Base-by-base conservation (phyloP, 2,888 invertebrate species). In the Athetis lepigone region DNA sequence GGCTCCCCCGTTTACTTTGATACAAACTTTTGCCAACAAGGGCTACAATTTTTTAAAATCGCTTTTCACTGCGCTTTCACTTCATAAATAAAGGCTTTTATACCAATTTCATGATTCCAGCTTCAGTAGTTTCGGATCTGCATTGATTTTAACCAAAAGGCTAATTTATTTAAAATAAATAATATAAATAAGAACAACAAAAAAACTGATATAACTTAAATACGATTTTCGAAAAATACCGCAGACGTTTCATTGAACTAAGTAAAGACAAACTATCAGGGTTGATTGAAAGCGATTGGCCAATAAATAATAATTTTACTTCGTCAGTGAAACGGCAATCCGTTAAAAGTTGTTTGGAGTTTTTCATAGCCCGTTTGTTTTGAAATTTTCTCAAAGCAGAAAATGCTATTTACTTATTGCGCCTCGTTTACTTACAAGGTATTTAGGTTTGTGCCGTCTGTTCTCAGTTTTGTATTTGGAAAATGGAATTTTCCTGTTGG, bases 401-500 rank as follows among this genome's bases (percentile, higher is more conserved):
- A 88, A 89, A 88, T 85, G 89, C 87, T 92, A 93, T 93, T 93
- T 93, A 92, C 92, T 93, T 92, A 93, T 92, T 92, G 91, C 90
- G 92, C 90, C 88, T 92, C 92, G 93, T 92, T 93, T 93, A 91
- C 93, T 92, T 92, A 94, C 93, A 92, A 92, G 93, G 93, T 92
- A 93, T 93, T 93, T 93, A 92, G 91, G 91, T 89, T 85, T 87
- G 88, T 88, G 89, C 89, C 90, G 90, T 89, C 88, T 90, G 88
- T 90, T 87, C 85, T 77, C 91, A 85, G 90, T 90, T 91, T 90
- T 89, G 89, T 92, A 90, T 93, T 93, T 87, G 86, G 86, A 87
- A 92, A 94, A 94, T 94, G 93, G 93, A 93, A 90, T 93, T 93
- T 93, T 91, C 93, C 90, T 94, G 93, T 94, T 87, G 89, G 88